A percentile compares a stretch with the other conserved stretches of the same genome.
Conservation (phyloP, 2,113 vertebrate genomes). For the Thinocorus orbignyianus region DNA sequence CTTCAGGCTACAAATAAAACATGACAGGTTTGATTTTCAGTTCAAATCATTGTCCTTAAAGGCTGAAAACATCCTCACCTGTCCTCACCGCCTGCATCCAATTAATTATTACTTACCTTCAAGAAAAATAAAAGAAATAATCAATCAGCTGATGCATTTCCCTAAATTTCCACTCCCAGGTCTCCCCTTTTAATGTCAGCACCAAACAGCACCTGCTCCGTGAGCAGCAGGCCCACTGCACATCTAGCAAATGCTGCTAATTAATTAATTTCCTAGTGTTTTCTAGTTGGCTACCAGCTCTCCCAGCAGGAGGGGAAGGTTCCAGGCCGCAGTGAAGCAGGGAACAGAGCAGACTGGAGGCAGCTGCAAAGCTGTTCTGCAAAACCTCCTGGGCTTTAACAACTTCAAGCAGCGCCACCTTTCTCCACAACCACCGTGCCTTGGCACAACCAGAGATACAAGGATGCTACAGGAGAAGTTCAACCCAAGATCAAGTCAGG, state of each 20-base stretch:
- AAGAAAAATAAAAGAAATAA: too few species aligned
- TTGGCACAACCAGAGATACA: fast-evolving
- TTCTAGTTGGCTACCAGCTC: background rate
- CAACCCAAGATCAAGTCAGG: background rate
- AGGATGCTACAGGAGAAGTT: background rate
- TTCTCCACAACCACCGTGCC: background rate
- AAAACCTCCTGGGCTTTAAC: background rate
- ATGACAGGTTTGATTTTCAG: background rate
- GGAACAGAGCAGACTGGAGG: background rate
- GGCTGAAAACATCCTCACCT: background rate
- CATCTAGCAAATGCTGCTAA: fast-evolving
- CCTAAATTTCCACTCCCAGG: background rate
- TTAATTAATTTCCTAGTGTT: fast-evolving
- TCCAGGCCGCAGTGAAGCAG: background rate
- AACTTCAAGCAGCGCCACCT: background rate
- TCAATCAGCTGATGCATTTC: background rate
- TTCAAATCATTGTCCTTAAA: background rate
- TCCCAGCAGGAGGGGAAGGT: background rate
- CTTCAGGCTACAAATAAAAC: background rate
- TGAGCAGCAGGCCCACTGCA: fast-evolving
- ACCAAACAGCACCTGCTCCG: background rate
- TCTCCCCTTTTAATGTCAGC: background rate
- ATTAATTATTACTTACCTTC: too few species aligned
- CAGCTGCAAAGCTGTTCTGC: background rate
- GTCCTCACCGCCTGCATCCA: background rate